Conservation (phyloP, 1,140 invertebrate species). For the Wasmannia auropunctata region DNA sequence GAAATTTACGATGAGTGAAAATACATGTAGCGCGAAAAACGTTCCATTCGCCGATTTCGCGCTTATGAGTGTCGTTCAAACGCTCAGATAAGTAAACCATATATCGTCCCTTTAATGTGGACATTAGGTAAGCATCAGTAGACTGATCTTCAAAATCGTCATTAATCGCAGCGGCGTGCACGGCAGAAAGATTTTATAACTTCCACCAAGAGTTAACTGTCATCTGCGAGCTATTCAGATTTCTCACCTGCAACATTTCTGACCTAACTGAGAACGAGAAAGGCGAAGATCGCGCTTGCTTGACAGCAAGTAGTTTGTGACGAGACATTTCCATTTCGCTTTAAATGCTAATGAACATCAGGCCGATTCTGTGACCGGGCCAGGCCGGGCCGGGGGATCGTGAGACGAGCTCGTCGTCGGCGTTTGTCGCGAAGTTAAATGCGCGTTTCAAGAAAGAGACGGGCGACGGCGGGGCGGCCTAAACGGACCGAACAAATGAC, state of each 20-base stretch:
- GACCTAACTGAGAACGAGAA: slow-evolving; percentile 7
- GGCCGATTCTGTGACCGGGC: slow-evolving; percentile 12
- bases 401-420: not conserved
- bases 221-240: not conserved
- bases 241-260: not conserved
- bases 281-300: slow-evolving; percentile 6
- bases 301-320: slow-evolving; percentile 24
- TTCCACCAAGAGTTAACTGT: slow-evolving; percentile 2
- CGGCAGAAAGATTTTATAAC: not conserved
- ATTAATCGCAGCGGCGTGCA: not conserved
- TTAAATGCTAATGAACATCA: slow-evolving; percentile 79
- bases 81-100: not conserved
- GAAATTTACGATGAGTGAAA: slow-evolving; percentile 56
- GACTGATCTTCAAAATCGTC: not conserved
- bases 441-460: slow-evolving; percentile 15
- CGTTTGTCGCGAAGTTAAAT: not conserved
- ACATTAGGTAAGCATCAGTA: not conserved
- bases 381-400: no score
- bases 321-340: slow-evolving; percentile 70
- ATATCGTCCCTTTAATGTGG: not conserved
- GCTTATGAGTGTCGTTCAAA: not conserved
- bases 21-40: slow-evolving; percentile 11
- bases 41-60: not conserved
- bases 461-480: no score
- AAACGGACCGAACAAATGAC: slow-evolving; percentile 58